Evolutionary conservation across 2,797 vertebrate species (phyloP), one percentile per base, ranked within the genome.

Genomic region (Psittacula derbiana): DNA sequence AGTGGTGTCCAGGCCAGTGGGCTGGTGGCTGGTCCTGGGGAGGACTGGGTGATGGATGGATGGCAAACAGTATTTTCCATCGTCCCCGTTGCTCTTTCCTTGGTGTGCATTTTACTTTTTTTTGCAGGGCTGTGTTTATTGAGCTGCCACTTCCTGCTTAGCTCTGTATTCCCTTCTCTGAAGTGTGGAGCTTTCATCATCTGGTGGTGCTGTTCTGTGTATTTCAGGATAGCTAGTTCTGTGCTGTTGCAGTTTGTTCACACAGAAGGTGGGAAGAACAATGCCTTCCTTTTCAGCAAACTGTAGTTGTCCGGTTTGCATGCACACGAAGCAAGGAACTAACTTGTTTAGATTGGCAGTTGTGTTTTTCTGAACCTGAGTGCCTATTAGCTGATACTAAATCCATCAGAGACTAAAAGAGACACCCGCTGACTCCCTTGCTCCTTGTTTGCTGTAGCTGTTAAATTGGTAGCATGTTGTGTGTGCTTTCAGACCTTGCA

Each of bases 61-160:
- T 6, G 6, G 21, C 0, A 1, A 15, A 12, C 4, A 0, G 7
- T 14, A 1, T 21, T 3, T 18, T 10, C 2, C 40, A 3, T 15
- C 10, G 8, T 4, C 38, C 30, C 4, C 0, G 12, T 14, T 6
- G 4, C 70, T 66, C 41, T 55, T 9, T 2, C 12, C 2, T 33
- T 31, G 31, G 12, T 12, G 1, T 5, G 9, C 11, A 8, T 5
- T 38, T 49, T 41, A 14, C 18, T 40, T 62, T 71, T 61, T 23
- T 20, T 3, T 1, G 4, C 9, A 28, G 8, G 14, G 16, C 33
- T 71, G 8, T 20, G 18, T 28, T 73, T 20, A 3, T 1, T 5
- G 17, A 12, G 15, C n/a, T 55, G 27, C 44, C 21, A 5, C 15
- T 31, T 80, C n/a, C n/a, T 55, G 23, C 28, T 8, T 30, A 8